A percentile compares a stretch with the other conserved stretches of the same genome.
Evolutionary conservation across 2,888 invertebrate species (phyloP).

Genomic region (Chymomyza fuscimana): DNA sequence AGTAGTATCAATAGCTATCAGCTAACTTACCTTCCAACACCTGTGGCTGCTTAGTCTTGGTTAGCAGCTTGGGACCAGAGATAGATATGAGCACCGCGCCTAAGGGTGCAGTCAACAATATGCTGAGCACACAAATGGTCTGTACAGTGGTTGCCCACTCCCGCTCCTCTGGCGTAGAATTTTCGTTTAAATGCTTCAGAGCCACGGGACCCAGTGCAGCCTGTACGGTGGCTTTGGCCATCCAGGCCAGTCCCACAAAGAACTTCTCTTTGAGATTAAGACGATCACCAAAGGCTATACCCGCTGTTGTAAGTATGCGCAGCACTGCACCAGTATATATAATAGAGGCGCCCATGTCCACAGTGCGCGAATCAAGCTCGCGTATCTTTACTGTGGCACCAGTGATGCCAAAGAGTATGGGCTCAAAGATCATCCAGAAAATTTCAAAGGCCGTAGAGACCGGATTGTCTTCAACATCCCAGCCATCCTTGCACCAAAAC

Average conservation of each 20-base stretch:
- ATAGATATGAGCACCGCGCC: slow-evolving; percentile 91
- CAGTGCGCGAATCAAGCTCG: slow-evolving; percentile 85
- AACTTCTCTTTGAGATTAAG: slow-evolving; percentile 93
- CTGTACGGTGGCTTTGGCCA: slow-evolving; percentile 99
- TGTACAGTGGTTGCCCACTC: slow-evolving; percentile 86
- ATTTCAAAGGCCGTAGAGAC: slow-evolving; percentile 93
- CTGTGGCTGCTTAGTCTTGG: slow-evolving; percentile 87
- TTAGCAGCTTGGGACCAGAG: slow-evolving; percentile 88
- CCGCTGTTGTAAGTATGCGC: slow-evolving; percentile 85
- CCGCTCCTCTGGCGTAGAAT: slow-evolving; percentile 80
- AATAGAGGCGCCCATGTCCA: slow-evolving; percentile 86
- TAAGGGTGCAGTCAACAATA: slow-evolving; percentile 90
- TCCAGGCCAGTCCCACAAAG: slow-evolving; percentile 94
- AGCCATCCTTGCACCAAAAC: slow-evolving; percentile 90
- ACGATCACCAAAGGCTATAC: slow-evolving; percentile 87
- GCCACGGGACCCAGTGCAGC: slow-evolving; percentile 91
- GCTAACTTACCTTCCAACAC: slow-evolving; percentile 82
- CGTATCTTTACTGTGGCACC: slow-evolving; percentile 92
- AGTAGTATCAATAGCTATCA: not conserved
- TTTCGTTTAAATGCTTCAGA: slow-evolving; percentile 83
- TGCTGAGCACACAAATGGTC: slow-evolving; percentile 89
- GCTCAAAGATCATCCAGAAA: slow-evolving; percentile 98
- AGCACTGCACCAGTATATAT: slow-evolving; percentile 85
- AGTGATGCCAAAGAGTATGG: slow-evolving; percentile 95
- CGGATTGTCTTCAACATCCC: slow-evolving; percentile 93